Base-by-base conservation (phyloP, 2,113 vertebrate species). In the Lepus americanus region DNA sequence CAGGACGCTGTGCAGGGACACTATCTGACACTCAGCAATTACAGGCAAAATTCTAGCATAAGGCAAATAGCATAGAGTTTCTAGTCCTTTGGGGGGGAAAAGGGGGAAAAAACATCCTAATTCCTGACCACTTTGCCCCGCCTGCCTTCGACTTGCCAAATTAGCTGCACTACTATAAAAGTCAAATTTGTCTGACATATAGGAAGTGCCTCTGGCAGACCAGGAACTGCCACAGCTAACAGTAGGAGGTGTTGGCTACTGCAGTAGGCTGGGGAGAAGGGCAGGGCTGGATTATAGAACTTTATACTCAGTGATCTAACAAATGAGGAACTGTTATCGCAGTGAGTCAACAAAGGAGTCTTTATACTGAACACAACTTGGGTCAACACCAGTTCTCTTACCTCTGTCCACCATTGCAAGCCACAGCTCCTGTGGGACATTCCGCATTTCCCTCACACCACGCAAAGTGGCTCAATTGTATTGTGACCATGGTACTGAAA, bases 241-340 rank as follows among this genome's bases (percentile, higher is more conserved):
- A 91, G 72, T 44, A 79, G 66, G 72, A 88, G 82, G 86, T 95
- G 74, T 79, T 95, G 88, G 70, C 81, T 88, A 94, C 59, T 31
- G 22, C 11, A 69, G 29, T 36, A 96, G 84, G 53, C 67, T 89
- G 61, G 69, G 91, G 78, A 91, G 90, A 96, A 92, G 49, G 88
- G 88, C 94, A 95, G 91, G 82, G 70, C 81, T 94, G 79, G 96
- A 92, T 95, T 95, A 93, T 91, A 95, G 94, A 97, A 97, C 94
- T 92, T 93, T 95, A 91, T 89, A 73, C 61, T 44, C 85, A 90
- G 29, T 87, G 86, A 95, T 95, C 82, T 82, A 97, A 96, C 90
- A 97, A 95, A 97, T 97, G 90, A 94, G 90, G 88, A 96, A 90
- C 92, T 97, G 73, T 97, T 96, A 94, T 83, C 67, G 27, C 82